Conservation (phyloP, 2,113 vertebrate genomes). For the Plestiodon gilberti region DNA sequence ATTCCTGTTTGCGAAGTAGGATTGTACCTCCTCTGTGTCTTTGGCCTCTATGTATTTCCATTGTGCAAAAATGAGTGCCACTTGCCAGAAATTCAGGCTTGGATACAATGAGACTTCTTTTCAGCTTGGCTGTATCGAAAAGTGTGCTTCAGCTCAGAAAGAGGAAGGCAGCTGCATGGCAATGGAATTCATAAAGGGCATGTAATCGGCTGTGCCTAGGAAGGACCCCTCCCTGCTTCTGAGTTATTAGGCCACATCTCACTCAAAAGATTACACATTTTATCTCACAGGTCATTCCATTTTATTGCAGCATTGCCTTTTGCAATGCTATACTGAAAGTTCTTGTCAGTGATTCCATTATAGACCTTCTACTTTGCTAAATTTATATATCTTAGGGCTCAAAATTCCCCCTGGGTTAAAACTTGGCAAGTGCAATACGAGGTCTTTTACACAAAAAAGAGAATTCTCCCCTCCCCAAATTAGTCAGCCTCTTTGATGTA, state of each 20-base stretch:
- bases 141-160: constrained; percentile 57
- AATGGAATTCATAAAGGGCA: constrained; percentile 57
- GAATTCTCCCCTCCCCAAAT: not conserved
- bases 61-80: constrained; percentile 55
- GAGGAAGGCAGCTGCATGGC: constrained; percentile 53
- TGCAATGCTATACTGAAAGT: constrained; percentile 61
- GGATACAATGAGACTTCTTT: constrained; percentile 41
- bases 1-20: constrained; percentile 28
- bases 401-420: constrained; percentile 65
- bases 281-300: constrained; percentile 62
- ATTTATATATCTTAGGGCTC: constrained; percentile 73
- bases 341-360: constrained; percentile 69
- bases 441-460: constrained; percentile 45
- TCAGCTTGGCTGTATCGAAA: constrained; percentile 50
- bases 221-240: constrained; percentile 45
- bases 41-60: constrained; percentile 30
- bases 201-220: constrained; percentile 24
- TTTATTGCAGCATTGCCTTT: constrained; percentile 65
- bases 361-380: constrained; percentile 66
- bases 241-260: constrained; percentile 68
- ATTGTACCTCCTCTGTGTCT: constrained; percentile 39
- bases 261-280: constrained; percentile 73
- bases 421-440: constrained; percentile 51
- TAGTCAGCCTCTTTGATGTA: constrained; percentile 39
- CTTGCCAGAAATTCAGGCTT: constrained; percentile 50